phyloP scores from a whole-genome alignment of 1,140 invertebrate genomes.

The Chelonus insularis region DNA sequence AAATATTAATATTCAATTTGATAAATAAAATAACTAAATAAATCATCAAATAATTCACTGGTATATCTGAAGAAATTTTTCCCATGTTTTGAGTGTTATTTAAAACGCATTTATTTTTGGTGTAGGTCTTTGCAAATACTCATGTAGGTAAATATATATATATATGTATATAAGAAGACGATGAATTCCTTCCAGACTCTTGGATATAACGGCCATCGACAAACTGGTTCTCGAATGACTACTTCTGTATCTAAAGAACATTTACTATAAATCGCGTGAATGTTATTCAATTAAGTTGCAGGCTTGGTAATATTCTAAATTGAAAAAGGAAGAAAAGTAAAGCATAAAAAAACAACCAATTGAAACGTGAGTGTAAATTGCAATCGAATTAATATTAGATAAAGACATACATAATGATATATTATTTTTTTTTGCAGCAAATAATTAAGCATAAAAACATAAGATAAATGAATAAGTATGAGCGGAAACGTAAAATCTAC shows the following conservation, averaged over 20 bases:
- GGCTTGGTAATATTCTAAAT: background rate
- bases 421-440: too few species aligned
- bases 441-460: too few species aligned
- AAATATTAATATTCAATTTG: too few species aligned
- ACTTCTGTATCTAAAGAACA: slow-evolving; percentile 16
- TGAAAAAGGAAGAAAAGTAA: background rate
- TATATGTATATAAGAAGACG: background rate
- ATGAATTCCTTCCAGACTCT: background rate
- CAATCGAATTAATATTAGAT: slow-evolving; percentile 1
- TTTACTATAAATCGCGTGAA: slow-evolving; percentile 12
- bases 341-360: background rate
- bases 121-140: too few species aligned
- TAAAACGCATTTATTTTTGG: too few species aligned
- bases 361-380: slow-evolving; percentile 1
- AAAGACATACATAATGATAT: background rate
- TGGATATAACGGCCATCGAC: slow-evolving; percentile 9
- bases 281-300: slow-evolving; percentile 20
- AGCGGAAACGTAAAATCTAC: too few species aligned
- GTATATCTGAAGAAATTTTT: too few species aligned
- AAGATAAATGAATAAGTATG: too few species aligned
- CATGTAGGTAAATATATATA: too few species aligned
- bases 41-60: too few species aligned
- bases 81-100: too few species aligned
- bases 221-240: slow-evolving; percentile 16
- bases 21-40: too few species aligned